Evolutionary conservation across 2,113 vertebrate genomes (phyloP).

Genomic region (Notiomystis cincta): DNA sequence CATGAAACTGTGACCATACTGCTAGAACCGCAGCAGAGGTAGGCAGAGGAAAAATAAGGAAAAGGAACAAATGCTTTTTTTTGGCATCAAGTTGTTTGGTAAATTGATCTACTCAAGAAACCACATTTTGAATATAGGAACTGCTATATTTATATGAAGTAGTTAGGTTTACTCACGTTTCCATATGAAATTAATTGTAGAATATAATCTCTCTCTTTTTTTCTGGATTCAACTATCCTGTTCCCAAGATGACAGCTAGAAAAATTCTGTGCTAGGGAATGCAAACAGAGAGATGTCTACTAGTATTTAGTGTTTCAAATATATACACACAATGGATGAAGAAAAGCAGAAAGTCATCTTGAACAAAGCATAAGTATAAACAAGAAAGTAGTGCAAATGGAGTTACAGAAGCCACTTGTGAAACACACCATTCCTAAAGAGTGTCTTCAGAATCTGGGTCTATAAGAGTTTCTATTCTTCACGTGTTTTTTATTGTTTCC

Average conservation of each 20-base stretch:
- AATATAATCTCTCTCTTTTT: neutral
- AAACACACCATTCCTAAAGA: neutral
- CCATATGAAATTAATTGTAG: neutral
- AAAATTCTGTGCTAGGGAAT: neutral
- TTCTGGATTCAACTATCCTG: neutral
- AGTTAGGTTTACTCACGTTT: neutral
- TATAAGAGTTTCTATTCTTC: neutral
- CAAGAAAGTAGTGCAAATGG: neutral
- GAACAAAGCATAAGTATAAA: neutral
- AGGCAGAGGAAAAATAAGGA: neutral
- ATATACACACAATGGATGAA: neutral
- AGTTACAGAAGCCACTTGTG: neutral
- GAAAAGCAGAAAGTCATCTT: neutral
- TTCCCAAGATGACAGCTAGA: neutral
- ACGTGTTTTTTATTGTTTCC: neutral
- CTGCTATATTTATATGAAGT: neutral
- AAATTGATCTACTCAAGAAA: neutral
- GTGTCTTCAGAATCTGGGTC: neutral
- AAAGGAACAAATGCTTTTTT: neutral
- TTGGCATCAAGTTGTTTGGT: neutral
- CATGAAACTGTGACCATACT: neutral
- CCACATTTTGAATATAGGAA: neutral
- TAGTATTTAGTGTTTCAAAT: neutral
- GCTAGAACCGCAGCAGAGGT: neutral
- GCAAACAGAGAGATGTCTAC: neutral